Evolutionary conservation across 2,797 vertebrate species (phyloP).

Genomic region (Lacerta agilis): DNA sequence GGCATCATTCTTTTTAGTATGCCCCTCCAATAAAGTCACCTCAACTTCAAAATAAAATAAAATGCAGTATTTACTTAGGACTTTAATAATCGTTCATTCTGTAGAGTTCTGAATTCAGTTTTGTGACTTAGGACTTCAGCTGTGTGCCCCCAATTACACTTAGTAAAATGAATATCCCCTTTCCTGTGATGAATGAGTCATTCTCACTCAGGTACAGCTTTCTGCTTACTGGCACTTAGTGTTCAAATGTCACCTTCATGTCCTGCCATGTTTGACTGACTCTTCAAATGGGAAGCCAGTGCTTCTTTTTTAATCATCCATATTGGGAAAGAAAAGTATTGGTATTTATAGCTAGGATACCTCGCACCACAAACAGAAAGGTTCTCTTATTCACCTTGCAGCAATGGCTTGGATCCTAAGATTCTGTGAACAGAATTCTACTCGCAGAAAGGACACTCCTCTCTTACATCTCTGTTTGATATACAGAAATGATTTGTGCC

Average conservation of each 20-base stretch:
- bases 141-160: background rate
- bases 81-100: slow-evolving; percentile 4
- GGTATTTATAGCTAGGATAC: background rate
- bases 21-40: background rate
- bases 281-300: background rate
- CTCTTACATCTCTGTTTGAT: background rate
- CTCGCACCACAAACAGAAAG: background rate
- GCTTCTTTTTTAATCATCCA: background rate
- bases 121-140: background rate
- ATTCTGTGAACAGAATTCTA: background rate
- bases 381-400: background rate
- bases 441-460: background rate
- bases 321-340: background rate
- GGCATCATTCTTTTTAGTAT: background rate
- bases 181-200: background rate
- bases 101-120: background rate
- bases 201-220: background rate
- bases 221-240: background rate
- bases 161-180: background rate
- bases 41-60: slow-evolving; percentile 20
- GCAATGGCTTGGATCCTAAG: background rate
- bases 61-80: background rate
- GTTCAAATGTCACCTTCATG: background rate
- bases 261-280: background rate
- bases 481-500: background rate